phyloP scores from a whole-genome alignment of 2,888 invertebrate genomes.

The Lottia gigantea region DNA sequence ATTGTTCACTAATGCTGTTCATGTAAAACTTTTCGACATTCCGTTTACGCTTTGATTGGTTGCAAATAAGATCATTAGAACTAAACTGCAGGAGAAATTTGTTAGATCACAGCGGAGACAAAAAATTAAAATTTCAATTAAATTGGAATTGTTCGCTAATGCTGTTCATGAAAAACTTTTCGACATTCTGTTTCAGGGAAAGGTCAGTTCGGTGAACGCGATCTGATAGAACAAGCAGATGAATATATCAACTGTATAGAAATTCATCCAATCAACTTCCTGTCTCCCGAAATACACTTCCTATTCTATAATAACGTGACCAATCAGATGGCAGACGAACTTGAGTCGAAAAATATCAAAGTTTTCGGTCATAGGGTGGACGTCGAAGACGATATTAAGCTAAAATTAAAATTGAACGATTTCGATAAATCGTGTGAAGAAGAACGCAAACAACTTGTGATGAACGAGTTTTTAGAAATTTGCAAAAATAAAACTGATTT shows the following conservation, averaged over 20 bases:
- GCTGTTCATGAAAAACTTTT: too few species aligned
- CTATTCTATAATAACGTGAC: conserved; percentile 87
- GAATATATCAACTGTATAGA: conserved; percentile 82
- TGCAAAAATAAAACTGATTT: not conserved
- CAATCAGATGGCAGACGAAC: conserved; percentile 75
- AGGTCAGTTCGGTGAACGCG: conserved; percentile 87
- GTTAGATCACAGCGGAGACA: too few species aligned
- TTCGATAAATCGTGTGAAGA: conserved; percentile 21
- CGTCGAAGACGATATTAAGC: conserved; percentile 64
- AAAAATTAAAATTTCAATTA: too few species aligned
- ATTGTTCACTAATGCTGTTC: too few species aligned
- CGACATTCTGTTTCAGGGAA: conserved; percentile 73
- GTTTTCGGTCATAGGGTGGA: conserved; percentile 75
- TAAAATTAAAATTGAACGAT: conserved; percentile 31
- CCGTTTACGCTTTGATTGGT: too few species aligned
- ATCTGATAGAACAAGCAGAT: conserved; percentile 85
- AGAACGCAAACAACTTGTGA: too few species aligned
- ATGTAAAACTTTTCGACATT: too few species aligned
- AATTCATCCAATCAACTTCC: conserved; percentile 83
- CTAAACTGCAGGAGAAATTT: too few species aligned
- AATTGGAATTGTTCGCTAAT: too few species aligned
- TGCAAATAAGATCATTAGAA: too few species aligned
- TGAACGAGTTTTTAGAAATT: not conserved
- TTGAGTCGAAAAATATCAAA: conserved; percentile 78
- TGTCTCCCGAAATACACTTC: conserved; percentile 82